Conservation (phyloP, 2,888 invertebrate genomes). For the Spisula subtruncata region DNA sequence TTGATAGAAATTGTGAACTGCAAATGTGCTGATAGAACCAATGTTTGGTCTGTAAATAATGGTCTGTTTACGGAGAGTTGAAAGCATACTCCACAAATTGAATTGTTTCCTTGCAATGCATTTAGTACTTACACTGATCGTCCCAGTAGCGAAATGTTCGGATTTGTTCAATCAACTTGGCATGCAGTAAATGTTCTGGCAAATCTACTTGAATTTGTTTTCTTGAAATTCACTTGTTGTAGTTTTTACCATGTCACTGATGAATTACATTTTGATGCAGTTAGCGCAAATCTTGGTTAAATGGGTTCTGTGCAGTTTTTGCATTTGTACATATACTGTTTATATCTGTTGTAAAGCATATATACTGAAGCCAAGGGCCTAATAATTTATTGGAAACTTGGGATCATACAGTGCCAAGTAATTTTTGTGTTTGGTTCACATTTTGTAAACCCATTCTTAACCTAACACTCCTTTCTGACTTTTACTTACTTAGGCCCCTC, state of each 20-base stretch:
- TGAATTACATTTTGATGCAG: neutral
- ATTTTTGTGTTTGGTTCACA: too few species aligned
- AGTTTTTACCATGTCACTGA: neutral
- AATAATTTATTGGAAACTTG: too few species aligned
- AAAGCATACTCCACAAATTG: conserved; percentile 25
- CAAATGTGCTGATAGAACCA: neutral
- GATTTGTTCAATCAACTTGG: neutral
- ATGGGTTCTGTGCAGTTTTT: neutral
- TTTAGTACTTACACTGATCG: neutral
- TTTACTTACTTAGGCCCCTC: too few species aligned
- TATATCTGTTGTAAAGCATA: too few species aligned
- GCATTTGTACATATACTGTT: too few species aligned
- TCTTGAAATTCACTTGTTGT: neutral
- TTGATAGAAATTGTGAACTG: neutral
- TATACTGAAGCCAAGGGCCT: too few species aligned
- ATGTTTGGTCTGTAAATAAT: conserved; percentile 12
- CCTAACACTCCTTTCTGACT: too few species aligned
- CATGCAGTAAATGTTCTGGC: neutral
- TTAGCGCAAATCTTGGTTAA: neutral
- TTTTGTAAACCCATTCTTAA: too few species aligned
- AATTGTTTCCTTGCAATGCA: conserved; percentile 25
- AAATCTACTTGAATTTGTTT: neutral
- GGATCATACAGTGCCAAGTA: too few species aligned
- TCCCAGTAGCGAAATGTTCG: neutral
- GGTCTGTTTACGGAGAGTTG: neutral